Percentiles rank a stretch among this genome's conserved stretches.
Evolutionary conservation across 2,113 vertebrate genomes (phyloP).

Genomic region (Clinocottus analis): DNA sequence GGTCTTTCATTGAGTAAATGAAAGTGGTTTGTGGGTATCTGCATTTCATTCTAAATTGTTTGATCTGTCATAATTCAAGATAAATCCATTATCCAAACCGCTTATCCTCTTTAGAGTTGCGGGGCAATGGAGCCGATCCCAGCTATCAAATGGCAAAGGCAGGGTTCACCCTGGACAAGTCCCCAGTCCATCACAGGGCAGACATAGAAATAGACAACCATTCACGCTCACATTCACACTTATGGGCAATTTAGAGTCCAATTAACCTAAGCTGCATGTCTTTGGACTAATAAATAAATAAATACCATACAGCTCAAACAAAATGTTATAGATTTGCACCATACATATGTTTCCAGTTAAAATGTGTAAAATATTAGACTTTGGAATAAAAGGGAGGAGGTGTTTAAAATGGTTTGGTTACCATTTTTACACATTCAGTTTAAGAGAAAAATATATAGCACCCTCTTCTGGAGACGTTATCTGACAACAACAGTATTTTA

Average conservation of each 20-base stretch:
- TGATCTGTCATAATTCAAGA: neutral
- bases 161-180: too few relatives aligned
- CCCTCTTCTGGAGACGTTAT: slow-evolving; percentile 53
- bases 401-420: neutral
- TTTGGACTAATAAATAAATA: too few relatives aligned
- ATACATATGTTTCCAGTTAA: neutral
- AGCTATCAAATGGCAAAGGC: too few relatives aligned
- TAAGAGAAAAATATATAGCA: neutral
- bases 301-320: neutral
- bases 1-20: neutral
- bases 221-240: too few relatives aligned
- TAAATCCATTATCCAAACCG: too few relatives aligned
- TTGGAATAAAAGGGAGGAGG: neutral
- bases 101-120: too few relatives aligned
- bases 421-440: neutral
- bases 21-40: neutral
- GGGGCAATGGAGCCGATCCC: too few relatives aligned
- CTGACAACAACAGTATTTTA: neutral
- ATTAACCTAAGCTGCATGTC: too few relatives aligned
- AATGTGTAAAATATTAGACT: neutral
- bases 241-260: too few relatives aligned
- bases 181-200: too few relatives aligned
- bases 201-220: too few relatives aligned
- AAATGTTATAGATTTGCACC: neutral
- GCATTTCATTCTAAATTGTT: neutral